These are phyloP conservation scores for Eupithecia exiguata DNA, from an alignment of 2,888 invertebrate species.

Conservation along the genomic window DNA sequence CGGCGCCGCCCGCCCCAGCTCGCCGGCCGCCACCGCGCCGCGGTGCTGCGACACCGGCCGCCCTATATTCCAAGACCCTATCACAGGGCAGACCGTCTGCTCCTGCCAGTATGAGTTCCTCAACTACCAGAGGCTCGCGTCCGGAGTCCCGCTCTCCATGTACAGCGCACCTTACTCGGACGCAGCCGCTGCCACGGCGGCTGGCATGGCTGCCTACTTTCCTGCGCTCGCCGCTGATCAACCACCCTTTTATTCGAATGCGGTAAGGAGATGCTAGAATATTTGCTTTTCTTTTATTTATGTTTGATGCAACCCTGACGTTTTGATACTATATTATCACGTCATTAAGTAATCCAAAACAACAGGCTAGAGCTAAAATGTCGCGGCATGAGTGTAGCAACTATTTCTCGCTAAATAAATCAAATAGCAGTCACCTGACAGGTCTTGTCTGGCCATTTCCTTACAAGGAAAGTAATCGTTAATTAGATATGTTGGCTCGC, in stretches of 20 bases:
- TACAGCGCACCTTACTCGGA: slow-evolving; percentile 91
- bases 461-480: slow-evolving; percentile 21
- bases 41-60: slow-evolving; percentile 96
- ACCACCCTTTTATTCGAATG: slow-evolving; percentile 92
- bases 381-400: neutral
- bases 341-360: neutral
- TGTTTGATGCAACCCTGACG: neutral
- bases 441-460: slow-evolving; percentile 6
- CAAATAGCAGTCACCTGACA: slow-evolving; percentile 13
- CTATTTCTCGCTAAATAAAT: slow-evolving; percentile 17
- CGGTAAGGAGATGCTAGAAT: slow-evolving; percentile 85
- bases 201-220: slow-evolving; percentile 94
- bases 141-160: slow-evolving; percentile 91
- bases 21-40: slow-evolving; percentile 81
- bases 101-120: slow-evolving; percentile 96
- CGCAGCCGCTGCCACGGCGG: slow-evolving; percentile 86
- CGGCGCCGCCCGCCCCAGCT: slow-evolving; percentile 80
- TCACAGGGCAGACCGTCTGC: slow-evolving; percentile 94
- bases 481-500: slow-evolving; percentile 21
- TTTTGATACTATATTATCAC: neutral
- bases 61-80: slow-evolving; percentile 94
- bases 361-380: neutral
- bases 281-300: neutral
- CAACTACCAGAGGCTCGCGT: slow-evolving; percentile 91
- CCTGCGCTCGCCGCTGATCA: slow-evolving; percentile 93